phyloP scores from a whole-genome alignment of 2,113 vertebrate genomes.

The Bujurquina vittata region DNA sequence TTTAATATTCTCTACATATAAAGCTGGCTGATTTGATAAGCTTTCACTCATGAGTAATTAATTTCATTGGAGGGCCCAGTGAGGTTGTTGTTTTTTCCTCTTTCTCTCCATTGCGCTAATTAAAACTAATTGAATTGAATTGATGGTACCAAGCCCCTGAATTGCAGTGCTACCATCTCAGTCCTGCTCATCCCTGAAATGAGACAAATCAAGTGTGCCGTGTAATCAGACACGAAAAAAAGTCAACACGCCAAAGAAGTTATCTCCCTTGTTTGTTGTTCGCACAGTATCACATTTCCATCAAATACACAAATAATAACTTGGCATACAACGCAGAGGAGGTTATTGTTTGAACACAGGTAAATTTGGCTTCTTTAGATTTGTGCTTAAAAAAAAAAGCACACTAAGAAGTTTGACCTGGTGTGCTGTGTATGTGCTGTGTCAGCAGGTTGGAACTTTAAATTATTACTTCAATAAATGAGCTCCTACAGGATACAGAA shows the following conservation, averaged over 20 bases:
- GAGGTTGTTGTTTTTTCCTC: conserved; percentile 60
- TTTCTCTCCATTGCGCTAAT: conserved; percentile 70
- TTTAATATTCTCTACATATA: conserved; percentile 72
- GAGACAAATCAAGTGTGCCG: conserved; percentile 74
- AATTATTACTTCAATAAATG: conserved; percentile 11
- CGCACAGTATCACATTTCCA: conserved; percentile 46
- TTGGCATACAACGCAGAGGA: conserved; percentile 8
- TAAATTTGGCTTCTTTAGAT: conserved; percentile 9
- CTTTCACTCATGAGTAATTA: conserved; percentile 76
- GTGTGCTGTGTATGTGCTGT: neutral
- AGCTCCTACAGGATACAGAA: neutral
- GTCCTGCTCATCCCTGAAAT: conserved; percentile 76
- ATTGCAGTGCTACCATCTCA: conserved; percentile 56
- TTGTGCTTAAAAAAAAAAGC: neutral
- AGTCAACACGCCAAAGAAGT: conserved; percentile 46
- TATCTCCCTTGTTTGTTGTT: conserved; percentile 59
- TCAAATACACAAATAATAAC: conserved; percentile 48
- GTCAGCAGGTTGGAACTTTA: conserved; percentile 9
- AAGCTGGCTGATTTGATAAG: conserved; percentile 74
- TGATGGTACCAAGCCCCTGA: conserved; percentile 55
- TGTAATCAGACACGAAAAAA: conserved; percentile 68
- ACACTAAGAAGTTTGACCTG: neutral
- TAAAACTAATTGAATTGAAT: conserved; percentile 78
- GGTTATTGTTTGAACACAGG: conserved; percentile 21
- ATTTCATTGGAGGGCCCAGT: conserved; percentile 69